Conservation (phyloP, 2,888 invertebrate genomes). For the Dynastes tityus region DNA sequence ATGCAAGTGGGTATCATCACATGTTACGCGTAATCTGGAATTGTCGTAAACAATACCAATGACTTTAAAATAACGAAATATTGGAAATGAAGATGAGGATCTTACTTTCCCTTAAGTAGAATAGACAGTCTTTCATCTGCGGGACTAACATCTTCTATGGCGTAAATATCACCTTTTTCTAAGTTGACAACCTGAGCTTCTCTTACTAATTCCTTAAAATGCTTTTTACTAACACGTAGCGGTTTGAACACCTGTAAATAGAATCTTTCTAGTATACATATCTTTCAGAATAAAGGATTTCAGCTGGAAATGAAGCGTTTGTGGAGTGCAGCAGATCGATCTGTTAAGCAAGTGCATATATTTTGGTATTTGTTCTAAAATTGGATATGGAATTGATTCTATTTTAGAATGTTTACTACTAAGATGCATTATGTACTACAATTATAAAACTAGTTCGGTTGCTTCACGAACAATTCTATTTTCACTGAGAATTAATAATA, state of each 20-base stretch:
- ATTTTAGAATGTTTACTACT: too few relatives aligned
- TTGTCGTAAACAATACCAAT: neutral
- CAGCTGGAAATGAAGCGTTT: too few relatives aligned
- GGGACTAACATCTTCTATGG: constrained; percentile 84
- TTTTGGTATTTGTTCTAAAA: too few relatives aligned
- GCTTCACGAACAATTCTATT: too few relatives aligned
- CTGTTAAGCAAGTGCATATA: too few relatives aligned
- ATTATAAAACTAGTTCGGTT: too few relatives aligned
- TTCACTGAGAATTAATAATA: too few relatives aligned
- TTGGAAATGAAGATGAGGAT: constrained; percentile 57
- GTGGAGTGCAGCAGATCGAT: too few relatives aligned
- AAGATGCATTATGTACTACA: too few relatives aligned
- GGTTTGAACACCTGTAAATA: constrained; percentile 78
- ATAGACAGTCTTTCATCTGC: constrained; percentile 87
- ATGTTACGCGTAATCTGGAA: constrained; percentile 84
- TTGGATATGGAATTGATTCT: too few relatives aligned
- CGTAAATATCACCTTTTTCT: constrained; percentile 85
- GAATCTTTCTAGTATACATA: neutral
- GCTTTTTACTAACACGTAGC: constrained; percentile 84
- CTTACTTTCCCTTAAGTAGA: constrained; percentile 87
- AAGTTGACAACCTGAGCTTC: constrained; percentile 81
- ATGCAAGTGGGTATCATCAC: constrained; percentile 87
- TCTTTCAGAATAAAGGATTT: neutral
- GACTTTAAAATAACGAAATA: neutral
- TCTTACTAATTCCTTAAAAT: constrained; percentile 84